Conservation (phyloP, 2,797 vertebrate genomes). For the Cygnus olor region DNA sequence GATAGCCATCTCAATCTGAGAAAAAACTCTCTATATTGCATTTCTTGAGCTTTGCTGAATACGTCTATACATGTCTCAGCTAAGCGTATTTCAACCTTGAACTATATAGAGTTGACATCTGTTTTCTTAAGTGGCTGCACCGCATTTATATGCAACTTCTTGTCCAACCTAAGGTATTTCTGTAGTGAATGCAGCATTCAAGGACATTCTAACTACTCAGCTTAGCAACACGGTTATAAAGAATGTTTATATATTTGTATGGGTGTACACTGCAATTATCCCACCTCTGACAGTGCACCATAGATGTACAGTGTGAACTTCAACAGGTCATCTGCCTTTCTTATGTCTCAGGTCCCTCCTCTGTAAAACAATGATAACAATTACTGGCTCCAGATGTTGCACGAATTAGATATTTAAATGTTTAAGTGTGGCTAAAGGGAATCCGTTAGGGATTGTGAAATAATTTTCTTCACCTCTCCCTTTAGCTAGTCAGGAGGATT, state of each 20-base stretch:
- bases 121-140: neutral
- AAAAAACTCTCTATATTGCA: neutral
- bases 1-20: neutral
- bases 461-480: neutral
- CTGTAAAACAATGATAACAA: neutral
- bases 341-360: neutral
- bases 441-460: neutral
- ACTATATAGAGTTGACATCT: neutral
- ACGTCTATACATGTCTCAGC: neutral
- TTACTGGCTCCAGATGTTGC: neutral
- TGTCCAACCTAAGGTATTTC: neutral
- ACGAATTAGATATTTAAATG: neutral
- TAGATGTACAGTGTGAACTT: fast-evolving
- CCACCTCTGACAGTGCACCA: neutral
- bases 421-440: neutral
- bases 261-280: neutral
- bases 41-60: neutral
- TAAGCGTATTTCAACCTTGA: fast-evolving
- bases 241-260: neutral
- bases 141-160: neutral
- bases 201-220: neutral
- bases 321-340: neutral
- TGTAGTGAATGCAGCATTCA: neutral
- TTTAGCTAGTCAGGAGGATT: neutral
- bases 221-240: neutral